Base-by-base conservation (phyloP, 1,140 invertebrate species). In the Zaprionus ghesquierei region DNA sequence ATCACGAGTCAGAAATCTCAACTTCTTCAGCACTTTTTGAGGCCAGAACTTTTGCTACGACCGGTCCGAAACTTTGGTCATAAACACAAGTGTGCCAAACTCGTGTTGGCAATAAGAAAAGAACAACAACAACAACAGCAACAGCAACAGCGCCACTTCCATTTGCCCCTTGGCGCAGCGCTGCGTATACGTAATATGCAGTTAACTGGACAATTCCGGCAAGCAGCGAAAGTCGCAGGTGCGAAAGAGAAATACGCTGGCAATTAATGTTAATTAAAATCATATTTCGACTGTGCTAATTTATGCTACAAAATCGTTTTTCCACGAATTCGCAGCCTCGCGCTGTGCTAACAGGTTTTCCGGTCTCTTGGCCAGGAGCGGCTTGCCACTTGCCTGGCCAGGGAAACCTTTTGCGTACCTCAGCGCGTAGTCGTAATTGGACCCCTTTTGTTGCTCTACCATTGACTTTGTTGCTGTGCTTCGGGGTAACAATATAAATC, bases 231-330 rank as follows among this genome's bases (percentile, higher is more conserved):
- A 29, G 61, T 33, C 69, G 66, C 84, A 89, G 84, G 84, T 89
- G 84, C 72, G 66, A 87, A 77, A 62, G 53, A 63, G 51, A 77
- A 84, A 84, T 84, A 79, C 75, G 77, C 27, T 70, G 69, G 66
- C 74, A 89, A 84, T 89, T 89, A 89, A 70, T 89, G 80, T 77
- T 89, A 89, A 89, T 89, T 89, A 89, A 89, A 89, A 84, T 89
- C 80, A 89, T 84, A 89, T 89, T 89, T 89, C 69, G 25, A 69
- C 65, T 49, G 29, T 38, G 46, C 75, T 69, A 78, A 61, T 66
- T 75, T 53, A 35, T 62, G n/a, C 38, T 41, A 63, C 15, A 46
- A 8, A 22, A 31, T 46, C 5, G 18, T 13, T 23, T 5, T 33
- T 33, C 29, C 29, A 5, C 53, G 35, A 41, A 41, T 13, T 35